Evolutionary conservation across 1,140 invertebrate species (phyloP).

Genomic region (Drosophila malerkotliana): DNA sequence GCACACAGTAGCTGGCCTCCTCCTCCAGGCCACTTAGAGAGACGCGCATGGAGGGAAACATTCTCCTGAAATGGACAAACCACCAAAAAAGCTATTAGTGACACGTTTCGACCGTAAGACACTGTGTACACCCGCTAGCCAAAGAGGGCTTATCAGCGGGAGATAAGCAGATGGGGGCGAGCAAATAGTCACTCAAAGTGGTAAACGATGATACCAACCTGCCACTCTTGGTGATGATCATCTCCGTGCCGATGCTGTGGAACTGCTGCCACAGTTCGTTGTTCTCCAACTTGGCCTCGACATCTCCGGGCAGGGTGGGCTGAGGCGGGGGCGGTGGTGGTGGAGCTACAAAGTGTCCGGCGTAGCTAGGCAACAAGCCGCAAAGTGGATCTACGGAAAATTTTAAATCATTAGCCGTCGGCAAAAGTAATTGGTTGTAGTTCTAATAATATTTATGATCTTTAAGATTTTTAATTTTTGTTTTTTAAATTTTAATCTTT

Average conservation of each 20-base stretch:
- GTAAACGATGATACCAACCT: conserved; percentile 86
- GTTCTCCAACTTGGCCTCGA: conserved; percentile 90
- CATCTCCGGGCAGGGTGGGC: conserved; percentile 67
- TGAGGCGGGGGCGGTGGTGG: conserved; percentile 58
- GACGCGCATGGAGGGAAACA: conserved; percentile 92
- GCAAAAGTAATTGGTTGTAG: conserved; percentile 21
- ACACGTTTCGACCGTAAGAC: conserved; percentile 32
- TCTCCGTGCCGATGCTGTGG: conserved; percentile 97
- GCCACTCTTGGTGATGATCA: conserved; percentile 99
- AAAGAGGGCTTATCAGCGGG: conserved; percentile 42
- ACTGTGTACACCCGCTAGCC: neutral
- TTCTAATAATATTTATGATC: neutral
- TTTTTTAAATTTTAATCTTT: neutral
- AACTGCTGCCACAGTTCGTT: conserved; percentile 98
- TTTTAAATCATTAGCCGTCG: conserved; percentile 43
- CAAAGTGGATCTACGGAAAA: conserved; percentile 77
- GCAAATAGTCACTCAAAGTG: conserved; percentile 12
- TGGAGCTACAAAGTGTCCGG: conserved; percentile 50
- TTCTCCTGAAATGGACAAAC: conserved; percentile 88
- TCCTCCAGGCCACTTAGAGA: conserved; percentile 90
- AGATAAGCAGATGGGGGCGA: conserved; percentile 46
- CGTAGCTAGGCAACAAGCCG: conserved; percentile 64
- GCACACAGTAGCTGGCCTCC: conserved; percentile 90
- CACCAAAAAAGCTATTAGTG: conserved; percentile 39
- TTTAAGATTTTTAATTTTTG: neutral